Conservation (phyloP, 2,113 vertebrate genomes). For the Potamarius usumacintae region DNA sequence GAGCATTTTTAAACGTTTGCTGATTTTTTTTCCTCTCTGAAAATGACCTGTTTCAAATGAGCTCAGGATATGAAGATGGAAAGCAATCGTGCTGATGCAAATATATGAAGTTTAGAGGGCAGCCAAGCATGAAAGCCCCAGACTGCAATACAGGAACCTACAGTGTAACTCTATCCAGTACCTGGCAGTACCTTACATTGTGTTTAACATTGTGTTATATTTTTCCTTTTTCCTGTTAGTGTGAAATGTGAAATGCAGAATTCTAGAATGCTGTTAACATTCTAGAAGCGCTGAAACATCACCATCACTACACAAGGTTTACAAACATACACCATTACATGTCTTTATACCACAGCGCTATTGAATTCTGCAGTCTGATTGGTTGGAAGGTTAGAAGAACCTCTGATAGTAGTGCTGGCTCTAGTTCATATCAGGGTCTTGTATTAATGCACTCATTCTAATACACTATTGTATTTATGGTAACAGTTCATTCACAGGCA, state of each 20-base stretch:
- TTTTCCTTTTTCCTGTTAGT: conserved; percentile 6
- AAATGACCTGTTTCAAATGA: conserved; percentile 28
- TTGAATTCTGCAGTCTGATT: neutral
- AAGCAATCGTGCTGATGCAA: conserved; percentile 39
- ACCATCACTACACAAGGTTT: neutral
- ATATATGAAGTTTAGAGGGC: conserved; percentile 6
- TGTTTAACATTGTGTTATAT: conserved; percentile 2
- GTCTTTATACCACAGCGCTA: neutral
- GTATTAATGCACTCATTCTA: neutral
- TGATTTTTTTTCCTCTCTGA: conserved; percentile 20
- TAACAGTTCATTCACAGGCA: neutral
- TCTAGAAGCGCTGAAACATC: neutral
- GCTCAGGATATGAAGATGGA: conserved; percentile 37
- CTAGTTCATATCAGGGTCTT: neutral
- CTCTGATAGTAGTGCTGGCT: neutral
- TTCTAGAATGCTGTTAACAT: neutral
- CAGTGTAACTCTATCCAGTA: conserved; percentile 28
- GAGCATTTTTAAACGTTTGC: conserved; percentile 15
- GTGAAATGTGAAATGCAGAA: neutral
- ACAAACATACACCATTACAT: neutral
- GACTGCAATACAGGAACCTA: conserved; percentile 20
- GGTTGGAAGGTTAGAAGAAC: neutral
- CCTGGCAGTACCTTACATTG: neutral
- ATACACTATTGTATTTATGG: neutral
- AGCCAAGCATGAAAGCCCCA: conserved; percentile 29